Evolutionary conservation across 2,888 invertebrate genomes (phyloP).

Genomic region (Taphrorychus bicolor): DNA sequence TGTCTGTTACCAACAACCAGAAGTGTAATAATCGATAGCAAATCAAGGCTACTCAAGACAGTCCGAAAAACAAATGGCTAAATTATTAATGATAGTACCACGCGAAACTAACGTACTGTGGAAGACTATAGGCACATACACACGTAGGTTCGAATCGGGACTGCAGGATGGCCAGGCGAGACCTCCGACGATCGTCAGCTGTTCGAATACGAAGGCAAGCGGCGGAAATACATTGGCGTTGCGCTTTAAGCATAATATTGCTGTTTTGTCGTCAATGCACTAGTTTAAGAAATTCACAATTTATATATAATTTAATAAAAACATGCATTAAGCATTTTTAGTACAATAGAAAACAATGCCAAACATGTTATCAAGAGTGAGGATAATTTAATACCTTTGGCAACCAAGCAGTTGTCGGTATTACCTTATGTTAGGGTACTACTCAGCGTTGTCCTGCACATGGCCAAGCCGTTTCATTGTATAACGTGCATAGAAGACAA

Average conservation of each 20-base stretch:
- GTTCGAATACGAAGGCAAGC: constrained; percentile 26
- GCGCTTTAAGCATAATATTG: not conserved
- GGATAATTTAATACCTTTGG: too few species aligned
- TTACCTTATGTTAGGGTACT: not conserved
- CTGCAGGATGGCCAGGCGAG: constrained; percentile 19
- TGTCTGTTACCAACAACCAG: too few species aligned
- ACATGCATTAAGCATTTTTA: not conserved
- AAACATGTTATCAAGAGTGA: not conserved
- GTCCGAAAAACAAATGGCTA: not conserved
- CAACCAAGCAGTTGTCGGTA: not conserved
- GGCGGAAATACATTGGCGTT: constrained; percentile 28
- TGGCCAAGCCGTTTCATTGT: not conserved
- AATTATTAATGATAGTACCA: not conserved
- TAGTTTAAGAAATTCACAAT: too few species aligned
- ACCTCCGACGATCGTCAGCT: constrained; percentile 21
- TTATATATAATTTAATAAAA: too few species aligned
- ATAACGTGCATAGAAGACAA: not conserved
- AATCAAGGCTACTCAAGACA: too few species aligned
- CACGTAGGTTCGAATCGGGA: constrained; percentile 16
- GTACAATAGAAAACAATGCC: not conserved
- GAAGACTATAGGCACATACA: not conserved
- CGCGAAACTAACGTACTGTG: not conserved
- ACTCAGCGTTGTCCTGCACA: not conserved
- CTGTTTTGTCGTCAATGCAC: not conserved
- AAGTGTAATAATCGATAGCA: too few species aligned